These are phyloP conservation scores for Axis porcinus DNA, from an alignment of 2,113 vertebrate genomes.

Conservation along the genomic window DNA sequence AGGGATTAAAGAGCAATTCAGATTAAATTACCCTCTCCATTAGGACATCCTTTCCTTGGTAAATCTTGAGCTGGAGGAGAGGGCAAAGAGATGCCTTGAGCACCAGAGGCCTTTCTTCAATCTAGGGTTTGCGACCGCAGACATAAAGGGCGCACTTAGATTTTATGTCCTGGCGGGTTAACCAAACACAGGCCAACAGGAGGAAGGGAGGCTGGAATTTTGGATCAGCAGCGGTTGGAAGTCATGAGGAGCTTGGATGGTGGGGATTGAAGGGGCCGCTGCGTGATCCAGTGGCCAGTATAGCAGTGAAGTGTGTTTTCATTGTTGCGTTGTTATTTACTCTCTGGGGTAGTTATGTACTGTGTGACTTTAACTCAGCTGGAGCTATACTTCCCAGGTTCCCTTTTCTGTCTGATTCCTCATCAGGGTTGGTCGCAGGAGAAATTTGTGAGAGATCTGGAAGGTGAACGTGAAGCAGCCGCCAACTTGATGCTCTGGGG, in stretches of 20 bases:
- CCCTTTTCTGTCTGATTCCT: background rate
- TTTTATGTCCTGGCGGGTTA: background rate
- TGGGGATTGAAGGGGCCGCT: background rate
- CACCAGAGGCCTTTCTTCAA: background rate
- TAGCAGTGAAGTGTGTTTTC: background rate
- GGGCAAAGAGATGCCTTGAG: background rate
- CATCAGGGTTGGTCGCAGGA: background rate
- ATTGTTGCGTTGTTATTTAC: background rate
- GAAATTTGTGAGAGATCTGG: background rate
- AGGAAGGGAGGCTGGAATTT: background rate
- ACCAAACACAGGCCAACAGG: background rate
- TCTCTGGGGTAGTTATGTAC: background rate
- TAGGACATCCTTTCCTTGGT: background rate
- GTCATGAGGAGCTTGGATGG: background rate
- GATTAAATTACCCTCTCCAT: slow-evolving; percentile 29
- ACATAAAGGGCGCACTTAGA: background rate
- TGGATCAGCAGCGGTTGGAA: background rate
- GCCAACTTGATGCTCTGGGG: background rate
- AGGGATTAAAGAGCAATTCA: slow-evolving; percentile 62
- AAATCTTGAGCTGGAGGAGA: background rate
- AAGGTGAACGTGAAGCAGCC: background rate
- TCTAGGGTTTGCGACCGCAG: background rate
- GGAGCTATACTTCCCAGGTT: background rate
- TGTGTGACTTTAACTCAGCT: background rate
- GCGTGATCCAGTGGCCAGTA: no score